Percentiles rank a stretch among this genome's conserved stretches.
These are phyloP conservation scores for Drosophila carrolli DNA, from an alignment of 1,140 invertebrate species.

Conservation along the genomic window DNA sequence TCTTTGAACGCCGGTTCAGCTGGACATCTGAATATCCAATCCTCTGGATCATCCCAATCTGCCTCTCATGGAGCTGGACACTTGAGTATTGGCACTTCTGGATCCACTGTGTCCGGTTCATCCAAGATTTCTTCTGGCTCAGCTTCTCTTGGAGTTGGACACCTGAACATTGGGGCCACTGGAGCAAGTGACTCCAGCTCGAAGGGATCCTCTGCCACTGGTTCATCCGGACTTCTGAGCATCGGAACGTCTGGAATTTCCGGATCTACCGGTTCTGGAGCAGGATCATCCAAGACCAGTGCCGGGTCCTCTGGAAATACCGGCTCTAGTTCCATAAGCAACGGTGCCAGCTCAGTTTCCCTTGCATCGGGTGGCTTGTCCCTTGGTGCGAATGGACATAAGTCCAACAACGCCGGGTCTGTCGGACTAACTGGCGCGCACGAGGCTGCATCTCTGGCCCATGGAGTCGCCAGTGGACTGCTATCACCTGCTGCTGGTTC, in stretches of 20 bases:
- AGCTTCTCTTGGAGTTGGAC: slow-evolving; percentile 1
- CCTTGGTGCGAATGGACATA: not conserved
- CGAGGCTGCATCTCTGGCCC: slow-evolving; percentile 4
- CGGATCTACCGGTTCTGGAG: not conserved
- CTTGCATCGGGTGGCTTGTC: not conserved
- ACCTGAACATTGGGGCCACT: not conserved
- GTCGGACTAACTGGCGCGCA: slow-evolving; percentile 9
- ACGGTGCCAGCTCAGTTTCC: not conserved
- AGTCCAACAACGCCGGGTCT: not conserved
- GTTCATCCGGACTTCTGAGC: not conserved
- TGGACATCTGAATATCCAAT: slow-evolving; percentile 6
- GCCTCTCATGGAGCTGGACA: not conserved
- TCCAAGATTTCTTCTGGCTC: slow-evolving; percentile 10
- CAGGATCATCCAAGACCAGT: not conserved
- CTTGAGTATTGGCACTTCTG: slow-evolving; percentile 8
- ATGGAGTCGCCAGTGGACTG: slow-evolving; percentile 5
- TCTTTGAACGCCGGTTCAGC: not conserved
- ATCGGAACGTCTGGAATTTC: no score
- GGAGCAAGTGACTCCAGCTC: not conserved
- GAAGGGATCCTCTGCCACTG: not conserved
- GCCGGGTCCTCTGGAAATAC: not conserved
- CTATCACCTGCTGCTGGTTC: not conserved
- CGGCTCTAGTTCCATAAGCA: not conserved
- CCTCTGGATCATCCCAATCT: not conserved
- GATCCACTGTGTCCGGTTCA: not conserved